A percentile compares a stretch with the other conserved stretches of the same genome.
phyloP scores from a whole-genome alignment of 1,140 invertebrate species.

The Zaprionus ghesquierei region DNA sequence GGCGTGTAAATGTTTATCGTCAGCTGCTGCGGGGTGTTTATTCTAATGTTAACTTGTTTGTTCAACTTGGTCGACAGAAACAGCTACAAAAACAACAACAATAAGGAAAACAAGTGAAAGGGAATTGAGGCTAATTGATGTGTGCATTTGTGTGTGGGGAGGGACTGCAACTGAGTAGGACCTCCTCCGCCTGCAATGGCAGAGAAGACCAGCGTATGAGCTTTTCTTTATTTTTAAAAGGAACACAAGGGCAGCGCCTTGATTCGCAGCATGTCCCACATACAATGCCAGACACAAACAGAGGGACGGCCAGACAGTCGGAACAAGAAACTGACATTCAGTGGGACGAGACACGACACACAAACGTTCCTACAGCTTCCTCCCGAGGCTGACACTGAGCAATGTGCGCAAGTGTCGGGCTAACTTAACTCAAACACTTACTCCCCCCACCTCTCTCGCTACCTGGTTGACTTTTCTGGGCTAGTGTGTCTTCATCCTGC shows the following conservation, averaged over 20 bases:
- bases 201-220: not conserved
- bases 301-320: too few relatives aligned
- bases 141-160: too few relatives aligned
- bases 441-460: too few relatives aligned
- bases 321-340: too few relatives aligned
- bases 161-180: not conserved
- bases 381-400: conserved; percentile 40
- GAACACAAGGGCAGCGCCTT: not conserved
- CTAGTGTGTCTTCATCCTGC: not conserved
- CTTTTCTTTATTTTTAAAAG: not conserved
- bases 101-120: not conserved
- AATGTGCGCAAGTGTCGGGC: too few relatives aligned
- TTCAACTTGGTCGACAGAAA: not conserved
- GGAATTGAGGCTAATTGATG: conserved; percentile 30
- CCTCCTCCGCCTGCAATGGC: not conserved
- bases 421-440: conserved; percentile 1
- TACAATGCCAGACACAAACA: too few relatives aligned
- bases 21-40: too few relatives aligned
- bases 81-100: not conserved
- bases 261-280: too few relatives aligned
- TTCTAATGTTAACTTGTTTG: conserved; percentile 23
- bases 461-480: not conserved
- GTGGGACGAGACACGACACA: conserved; percentile 9
- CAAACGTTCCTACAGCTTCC: conserved; percentile 3
- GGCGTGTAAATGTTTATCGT: too few relatives aligned